Base-by-base conservation (phyloP, 2,888 invertebrate species). In the Lasiommata megera region DNA sequence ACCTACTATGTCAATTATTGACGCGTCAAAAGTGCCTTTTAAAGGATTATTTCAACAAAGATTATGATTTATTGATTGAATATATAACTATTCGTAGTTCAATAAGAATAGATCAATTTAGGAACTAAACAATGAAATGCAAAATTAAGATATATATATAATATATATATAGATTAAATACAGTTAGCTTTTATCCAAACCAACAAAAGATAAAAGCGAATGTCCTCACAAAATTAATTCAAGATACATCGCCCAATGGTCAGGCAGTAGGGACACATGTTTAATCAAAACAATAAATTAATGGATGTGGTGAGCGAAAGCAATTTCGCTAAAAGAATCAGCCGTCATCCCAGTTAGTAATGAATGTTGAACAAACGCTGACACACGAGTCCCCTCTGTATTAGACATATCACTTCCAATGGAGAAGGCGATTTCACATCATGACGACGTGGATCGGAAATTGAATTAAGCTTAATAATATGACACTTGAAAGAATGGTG, bases 251-350 rank as follows among this genome's bases (percentile, higher is more conserved):
- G 12, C 16, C 5, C 14, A 46, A 38, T 37, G 36, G 14, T 8
- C 12, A 23, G 23, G 23, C 12, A 9, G 50, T 2, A 12, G 31
- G 40, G 44, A 46, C 44, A 41, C 18, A 54, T 46, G 47, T 46
- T 40, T 38, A 62, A 59, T 54, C 41, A 58, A 57, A 63, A 56
- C 48, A 58, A 57, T 52, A 56, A 53, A 62, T 55, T 48, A 48
- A 55, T 53, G 57, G 58, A 61, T 62, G 50, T 46, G 47, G 50
- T 44, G 44, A 56, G 61, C 67, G 68, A 76, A 80, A 80, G 77
- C 74, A 86, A 84, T 87, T 80, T 74, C 69, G 74, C 78, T 84
- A 80, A 85, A 76, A 81, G 78, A 74, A 66, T 58, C 66, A 60
- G 62, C 62, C 63, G 68, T 67, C 68, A 63, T 65, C 57, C 59